Percentiles rank a stretch among this genome's conserved stretches.
These are phyloP conservation scores for Bombus pascuorum DNA, from an alignment of 1,140 invertebrate species.

Conservation along the genomic window DNA sequence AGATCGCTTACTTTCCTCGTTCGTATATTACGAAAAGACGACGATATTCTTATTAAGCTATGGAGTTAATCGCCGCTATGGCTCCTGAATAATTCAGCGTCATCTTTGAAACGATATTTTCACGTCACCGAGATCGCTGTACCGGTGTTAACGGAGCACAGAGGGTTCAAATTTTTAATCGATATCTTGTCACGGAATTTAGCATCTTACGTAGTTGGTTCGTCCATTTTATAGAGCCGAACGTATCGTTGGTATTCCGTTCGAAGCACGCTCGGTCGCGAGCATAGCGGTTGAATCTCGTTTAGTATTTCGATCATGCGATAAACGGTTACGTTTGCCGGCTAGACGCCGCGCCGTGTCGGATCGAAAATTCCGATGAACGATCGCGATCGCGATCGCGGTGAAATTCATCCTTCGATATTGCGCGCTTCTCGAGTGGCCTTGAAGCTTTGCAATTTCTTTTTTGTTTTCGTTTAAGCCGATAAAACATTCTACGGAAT, in stretches of 20 bases:
- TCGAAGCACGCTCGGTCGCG: not conserved
- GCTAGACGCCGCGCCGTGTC: not conserved
- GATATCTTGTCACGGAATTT: too few relatives aligned
- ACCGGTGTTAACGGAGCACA: too few relatives aligned
- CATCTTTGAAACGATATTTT: too few relatives aligned
- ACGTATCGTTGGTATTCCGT: conserved; percentile 19
- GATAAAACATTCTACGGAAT: not conserved
- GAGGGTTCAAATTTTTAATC: too few relatives aligned
- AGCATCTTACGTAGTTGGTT: not conserved
- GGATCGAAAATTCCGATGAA: conserved; percentile 27
- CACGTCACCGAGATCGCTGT: too few relatives aligned
- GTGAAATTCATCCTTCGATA: not conserved
- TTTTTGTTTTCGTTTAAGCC: not conserved
- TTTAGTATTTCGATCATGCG: conserved; percentile 48
- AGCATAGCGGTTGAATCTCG: conserved; percentile 23
- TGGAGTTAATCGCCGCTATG: too few relatives aligned
- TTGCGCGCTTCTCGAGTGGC: not conserved
- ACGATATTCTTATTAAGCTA: too few relatives aligned
- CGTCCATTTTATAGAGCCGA: not conserved
- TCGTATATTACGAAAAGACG: too few relatives aligned
- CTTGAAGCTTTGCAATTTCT: not conserved
- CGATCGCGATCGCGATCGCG: not conserved
- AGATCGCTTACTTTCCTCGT: too few relatives aligned
- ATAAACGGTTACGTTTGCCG: conserved; percentile 14
- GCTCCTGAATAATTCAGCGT: too few relatives aligned